A percentile compares a stretch with the other conserved stretches of the same genome.
phyloP scores from a whole-genome alignment of 1,140 invertebrate species.

The Hylaeus anthracinus region DNA sequence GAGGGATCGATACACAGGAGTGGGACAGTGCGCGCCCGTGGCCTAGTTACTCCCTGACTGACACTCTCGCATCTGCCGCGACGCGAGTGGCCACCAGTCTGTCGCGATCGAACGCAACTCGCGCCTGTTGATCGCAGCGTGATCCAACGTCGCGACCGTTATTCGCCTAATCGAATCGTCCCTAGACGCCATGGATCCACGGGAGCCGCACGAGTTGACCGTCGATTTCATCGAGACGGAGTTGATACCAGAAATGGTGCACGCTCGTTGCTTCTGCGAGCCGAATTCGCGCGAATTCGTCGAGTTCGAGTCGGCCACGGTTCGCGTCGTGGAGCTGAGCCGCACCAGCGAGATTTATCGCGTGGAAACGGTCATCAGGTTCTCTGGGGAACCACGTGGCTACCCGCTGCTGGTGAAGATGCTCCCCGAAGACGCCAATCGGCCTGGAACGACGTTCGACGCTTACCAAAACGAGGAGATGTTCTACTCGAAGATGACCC shows the following conservation, averaged over 20 bases:
- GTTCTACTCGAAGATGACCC: constrained; percentile 71
- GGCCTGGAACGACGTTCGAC: constrained; percentile 26
- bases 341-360: constrained; percentile 43
- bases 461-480: constrained; percentile 74
- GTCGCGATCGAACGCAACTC: background rate
- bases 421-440: background rate
- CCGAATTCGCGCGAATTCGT: constrained; percentile 75
- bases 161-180: background rate
- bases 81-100: background rate
- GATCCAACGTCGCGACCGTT: background rate
- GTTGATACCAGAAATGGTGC: constrained; percentile 74
- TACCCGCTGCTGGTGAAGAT: constrained; percentile 73
- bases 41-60: background rate
- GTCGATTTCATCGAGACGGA: constrained; percentile 68
- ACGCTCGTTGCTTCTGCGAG: constrained; percentile 75
- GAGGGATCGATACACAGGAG: background rate
- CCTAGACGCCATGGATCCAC: constrained; percentile 6
- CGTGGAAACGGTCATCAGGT: constrained; percentile 61
- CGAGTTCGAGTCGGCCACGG: constrained; percentile 66
- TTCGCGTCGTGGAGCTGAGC: constrained; percentile 25
- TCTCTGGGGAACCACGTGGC: constrained; percentile 66
- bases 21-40: background rate
- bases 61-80: background rate
- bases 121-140: background rate
- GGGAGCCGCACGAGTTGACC: constrained; percentile 33